Evolutionary conservation across 2,888 invertebrate genomes (phyloP).

Genomic region (Athalia rosae): DNA sequence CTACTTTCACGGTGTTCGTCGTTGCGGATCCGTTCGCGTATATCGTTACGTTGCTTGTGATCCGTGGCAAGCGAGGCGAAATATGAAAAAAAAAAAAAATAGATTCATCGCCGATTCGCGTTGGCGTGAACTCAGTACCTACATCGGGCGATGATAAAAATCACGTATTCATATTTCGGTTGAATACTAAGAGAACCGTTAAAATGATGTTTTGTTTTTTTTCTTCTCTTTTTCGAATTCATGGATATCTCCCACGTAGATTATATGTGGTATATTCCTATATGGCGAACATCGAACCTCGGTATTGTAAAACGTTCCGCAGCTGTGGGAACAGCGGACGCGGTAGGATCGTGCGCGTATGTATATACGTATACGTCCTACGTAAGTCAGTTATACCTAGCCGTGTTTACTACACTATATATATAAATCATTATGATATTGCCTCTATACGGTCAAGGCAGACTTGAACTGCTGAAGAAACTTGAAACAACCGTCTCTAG

Average conservation of each 20-base stretch:
- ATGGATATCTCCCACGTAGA: slow-evolving; percentile 9
- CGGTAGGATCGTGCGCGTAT: not conserved
- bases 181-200: slow-evolving; percentile 29
- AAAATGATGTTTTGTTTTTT: not conserved
- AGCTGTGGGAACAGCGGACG: slow-evolving; percentile 20
- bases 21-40: not conserved
- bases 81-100: not conserved
- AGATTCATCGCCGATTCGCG: not conserved
- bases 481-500: slow-evolving; percentile 49
- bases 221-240: not conserved
- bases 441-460: slow-evolving; percentile 68
- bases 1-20: not conserved
- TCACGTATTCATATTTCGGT: not conserved
- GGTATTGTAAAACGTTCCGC: not conserved
- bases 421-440: slow-evolving; percentile 59
- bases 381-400: slow-evolving; percentile 61
- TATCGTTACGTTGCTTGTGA: not conserved
- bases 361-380: slow-evolving; percentile 24
- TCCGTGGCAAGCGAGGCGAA: not conserved
- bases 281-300: not conserved
- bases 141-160: not conserved
- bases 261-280: not conserved
- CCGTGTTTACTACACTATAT: slow-evolving; percentile 53
- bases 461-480: slow-evolving; percentile 60
- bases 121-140: not conserved